phyloP scores from a whole-genome alignment of 2,797 vertebrate genomes.

The Coregonus ussuriensis region DNA sequence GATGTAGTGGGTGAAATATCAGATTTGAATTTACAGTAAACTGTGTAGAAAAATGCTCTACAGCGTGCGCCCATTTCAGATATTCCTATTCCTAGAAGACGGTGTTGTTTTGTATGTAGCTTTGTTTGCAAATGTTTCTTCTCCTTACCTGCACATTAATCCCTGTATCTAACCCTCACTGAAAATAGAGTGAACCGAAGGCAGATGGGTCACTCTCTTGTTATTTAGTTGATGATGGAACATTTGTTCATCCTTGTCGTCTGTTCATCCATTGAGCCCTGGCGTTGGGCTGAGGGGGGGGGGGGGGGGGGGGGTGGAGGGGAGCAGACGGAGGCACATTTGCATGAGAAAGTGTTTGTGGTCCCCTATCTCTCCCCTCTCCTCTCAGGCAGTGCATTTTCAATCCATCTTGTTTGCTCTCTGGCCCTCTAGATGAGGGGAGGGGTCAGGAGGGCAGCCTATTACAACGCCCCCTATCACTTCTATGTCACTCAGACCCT shows the following conservation, averaged over 20 bases:
- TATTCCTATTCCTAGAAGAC: not conserved
- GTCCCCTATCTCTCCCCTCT: conserved; percentile 7
- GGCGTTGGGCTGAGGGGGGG: not conserved
- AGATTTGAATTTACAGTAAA: not conserved
- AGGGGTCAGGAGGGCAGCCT: conserved; percentile 45
- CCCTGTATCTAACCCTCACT: not conserved
- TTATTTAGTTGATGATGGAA: conserved; percentile 9
- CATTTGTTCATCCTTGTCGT: not conserved
- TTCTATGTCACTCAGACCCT: conserved; percentile 47
- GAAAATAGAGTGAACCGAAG: not conserved
- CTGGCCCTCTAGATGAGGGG: conserved; percentile 30
- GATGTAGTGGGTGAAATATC: not conserved
- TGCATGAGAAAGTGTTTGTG: conserved; percentile 53
- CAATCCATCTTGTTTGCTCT: conserved; percentile 35
- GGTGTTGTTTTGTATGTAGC: not conserved
- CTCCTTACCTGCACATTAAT: not conserved
- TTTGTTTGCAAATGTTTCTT: not conserved
- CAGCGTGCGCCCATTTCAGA: not conserved
- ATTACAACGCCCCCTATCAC: conserved; percentile 49
- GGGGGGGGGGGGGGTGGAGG: not conserved
- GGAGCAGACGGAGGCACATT: conserved; percentile 32
- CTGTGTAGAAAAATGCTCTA: not conserved
- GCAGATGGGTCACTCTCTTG: not conserved
- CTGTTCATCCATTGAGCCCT: not conserved
- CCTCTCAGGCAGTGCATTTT: conserved; percentile 19